Evolutionary conservation across 2,797 vertebrate species (phyloP).

Genomic region (Moxostoma hubbsi): DNA sequence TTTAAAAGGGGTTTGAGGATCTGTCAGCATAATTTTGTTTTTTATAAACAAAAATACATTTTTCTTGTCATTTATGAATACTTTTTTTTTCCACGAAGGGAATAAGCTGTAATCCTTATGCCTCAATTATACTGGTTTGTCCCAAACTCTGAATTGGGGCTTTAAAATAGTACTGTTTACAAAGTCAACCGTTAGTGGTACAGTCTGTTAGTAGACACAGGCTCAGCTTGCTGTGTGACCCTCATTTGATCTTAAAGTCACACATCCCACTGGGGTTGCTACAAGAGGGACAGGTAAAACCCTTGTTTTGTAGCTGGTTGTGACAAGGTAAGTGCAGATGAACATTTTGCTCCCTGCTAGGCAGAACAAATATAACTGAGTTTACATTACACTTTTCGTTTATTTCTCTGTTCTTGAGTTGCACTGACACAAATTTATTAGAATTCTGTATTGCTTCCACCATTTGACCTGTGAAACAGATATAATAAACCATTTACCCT

Average conservation of each 20-base stretch:
- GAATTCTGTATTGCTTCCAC: constrained; percentile 39
- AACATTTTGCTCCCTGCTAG: constrained; percentile 46
- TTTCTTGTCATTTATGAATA: constrained; percentile 57
- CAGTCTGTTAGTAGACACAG: constrained; percentile 57
- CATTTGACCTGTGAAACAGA: constrained; percentile 30
- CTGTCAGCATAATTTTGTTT: constrained; percentile 65
- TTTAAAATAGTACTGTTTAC: constrained; percentile 63
- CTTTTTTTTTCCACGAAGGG: constrained; percentile 51
- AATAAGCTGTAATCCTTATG: constrained; percentile 47
- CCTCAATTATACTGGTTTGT: constrained; percentile 59
- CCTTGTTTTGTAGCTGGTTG: constrained; percentile 47
- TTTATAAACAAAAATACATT: too few species aligned
- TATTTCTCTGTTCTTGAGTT: constrained; percentile 41
- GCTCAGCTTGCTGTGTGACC: constrained; percentile 48
- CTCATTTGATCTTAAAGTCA: constrained; percentile 63
- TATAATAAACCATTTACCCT: constrained; percentile 46
- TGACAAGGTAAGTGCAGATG: constrained; percentile 55
- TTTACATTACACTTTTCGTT: constrained; percentile 34
- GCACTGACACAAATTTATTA: constrained; percentile 43
- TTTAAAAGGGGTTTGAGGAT: constrained; percentile 62
- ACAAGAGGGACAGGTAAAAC: constrained; percentile 61
- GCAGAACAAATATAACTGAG: constrained; percentile 30
- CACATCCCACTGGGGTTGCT: constrained; percentile 57
- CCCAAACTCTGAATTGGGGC: constrained; percentile 28
- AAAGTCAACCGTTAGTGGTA: constrained; percentile 65